Evolutionary conservation across 2,797 vertebrate species (phyloP).

Genomic region (Lates japonicus): DNA sequence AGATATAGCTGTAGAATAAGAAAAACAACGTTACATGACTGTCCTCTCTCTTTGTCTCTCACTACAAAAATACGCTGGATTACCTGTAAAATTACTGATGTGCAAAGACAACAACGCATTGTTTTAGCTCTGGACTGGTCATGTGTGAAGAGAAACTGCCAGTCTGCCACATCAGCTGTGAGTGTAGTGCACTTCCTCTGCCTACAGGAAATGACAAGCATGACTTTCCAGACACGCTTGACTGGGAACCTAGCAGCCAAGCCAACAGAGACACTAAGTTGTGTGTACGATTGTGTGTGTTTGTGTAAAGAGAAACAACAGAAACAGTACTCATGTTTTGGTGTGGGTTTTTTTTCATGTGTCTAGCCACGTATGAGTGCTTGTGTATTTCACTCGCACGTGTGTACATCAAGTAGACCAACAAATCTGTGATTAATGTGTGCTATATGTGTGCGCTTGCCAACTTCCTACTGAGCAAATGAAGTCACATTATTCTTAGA

Average conservation of each 20-base stretch:
- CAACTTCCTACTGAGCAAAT: slow-evolving; percentile 39
- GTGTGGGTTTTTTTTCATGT: slow-evolving; percentile 14
- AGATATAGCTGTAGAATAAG: background rate
- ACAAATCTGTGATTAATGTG: slow-evolving; percentile 37
- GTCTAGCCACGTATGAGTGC: slow-evolving; percentile 14
- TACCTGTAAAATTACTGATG: slow-evolving; percentile 37
- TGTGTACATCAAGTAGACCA: slow-evolving; percentile 22
- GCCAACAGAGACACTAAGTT: slow-evolving; percentile 43
- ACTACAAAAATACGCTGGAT: slow-evolving; percentile 8
- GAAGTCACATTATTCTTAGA: slow-evolving; percentile 39
- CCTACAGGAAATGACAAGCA: slow-evolving; percentile 68
- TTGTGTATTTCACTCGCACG: slow-evolving; percentile 8
- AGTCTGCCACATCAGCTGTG: slow-evolving; percentile 67
- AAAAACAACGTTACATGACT: background rate
- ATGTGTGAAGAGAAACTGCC: slow-evolving; percentile 66
- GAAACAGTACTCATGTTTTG: slow-evolving; percentile 2
- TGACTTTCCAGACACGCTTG: slow-evolving; percentile 59
- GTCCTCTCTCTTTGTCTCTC: background rate
- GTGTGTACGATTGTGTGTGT: background rate
- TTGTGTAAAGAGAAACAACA: background rate
- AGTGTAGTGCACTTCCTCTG: slow-evolving; percentile 55
- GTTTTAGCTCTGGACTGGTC: slow-evolving; percentile 50
- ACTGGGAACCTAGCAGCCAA: slow-evolving; percentile 43
- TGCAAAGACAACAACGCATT: slow-evolving; percentile 45
- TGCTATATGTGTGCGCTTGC: slow-evolving; percentile 13